Base-by-base conservation (phyloP, 1,140 invertebrate genomes). In the Eueides isabella region DNA sequence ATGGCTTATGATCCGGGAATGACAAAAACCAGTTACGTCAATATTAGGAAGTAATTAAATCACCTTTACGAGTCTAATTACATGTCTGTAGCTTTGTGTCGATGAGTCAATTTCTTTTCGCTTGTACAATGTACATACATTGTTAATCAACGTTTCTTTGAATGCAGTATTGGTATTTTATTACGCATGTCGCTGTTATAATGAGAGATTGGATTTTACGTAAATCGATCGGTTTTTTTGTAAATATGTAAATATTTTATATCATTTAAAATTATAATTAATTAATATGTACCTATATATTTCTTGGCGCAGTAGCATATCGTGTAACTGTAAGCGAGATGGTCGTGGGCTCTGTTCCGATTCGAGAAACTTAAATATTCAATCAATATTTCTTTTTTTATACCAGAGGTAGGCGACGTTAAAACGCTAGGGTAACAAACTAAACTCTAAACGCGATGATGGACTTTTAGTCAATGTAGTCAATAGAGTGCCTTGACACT, bases 21-120 rank as follows among this genome's bases (percentile, higher is more conserved):
- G 67, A 71, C 72, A 88, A 89, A 89, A 88, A 89, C 71, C 72
- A 31, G 81, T 85, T 85, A 87, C 88, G 88, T 89, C 85, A 85
- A 87, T 87, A 91, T 87, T 91, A 90, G 89, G 89, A 91, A 91
- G 89, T 87, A 88, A 90, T 89, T 87, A 89, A 86, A 71, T 74
- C 75, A 65, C 77, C 75, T 83, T 80, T 84, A 84, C 80, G 82
- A 87, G 77, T 80, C 76, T 85, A 85, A 89, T 90, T 85, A 85
- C 83, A 81, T 83, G 74, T 78, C 76, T 74, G 82, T 84, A 81
- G 79, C 71, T 75, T 80, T 71, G 70, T 66, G 75, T 83, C 82
- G 82, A 83, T 87, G 82, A 84, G 77, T 82, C 78, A 80, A 75
- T 80, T 80, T 67, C 65, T 80, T 83, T 78, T 81, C 78, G 67